A percentile compares a stretch with the other conserved stretches of the same genome.
Conservation (phyloP, 2,888 invertebrate species). For the Euzophera pinguis region DNA sequence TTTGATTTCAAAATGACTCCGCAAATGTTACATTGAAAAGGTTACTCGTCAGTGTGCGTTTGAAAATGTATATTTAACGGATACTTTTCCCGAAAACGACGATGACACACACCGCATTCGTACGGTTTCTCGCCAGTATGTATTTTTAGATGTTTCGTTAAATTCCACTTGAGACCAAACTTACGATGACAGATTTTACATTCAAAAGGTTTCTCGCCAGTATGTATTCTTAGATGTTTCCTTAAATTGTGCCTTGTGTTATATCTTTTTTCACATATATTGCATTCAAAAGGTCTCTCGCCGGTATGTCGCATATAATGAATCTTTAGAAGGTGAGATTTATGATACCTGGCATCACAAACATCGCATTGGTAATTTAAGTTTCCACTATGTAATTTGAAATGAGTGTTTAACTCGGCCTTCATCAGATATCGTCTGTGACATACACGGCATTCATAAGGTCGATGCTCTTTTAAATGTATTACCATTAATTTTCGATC, state of each 20-base stretch:
- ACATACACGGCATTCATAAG: background rate
- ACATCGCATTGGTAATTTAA: background rate
- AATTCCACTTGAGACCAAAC: background rate
- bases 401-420: background rate
- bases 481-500: background rate
- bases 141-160: background rate
- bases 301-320: background rate
- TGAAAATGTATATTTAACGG: background rate
- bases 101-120: background rate
- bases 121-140: slow-evolving; percentile 1
- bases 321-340: background rate
- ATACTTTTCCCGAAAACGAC: background rate
- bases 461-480: slow-evolving; percentile 3
- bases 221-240: background rate
- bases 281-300: slow-evolving; percentile 2
- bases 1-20: no score
- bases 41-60: slow-evolving; percentile 6
- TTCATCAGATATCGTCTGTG: background rate
- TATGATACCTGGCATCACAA: background rate
- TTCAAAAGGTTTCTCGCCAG: background rate
- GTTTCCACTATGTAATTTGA: background rate
- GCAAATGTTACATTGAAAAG: no score
- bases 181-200: background rate
- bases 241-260: background rate
- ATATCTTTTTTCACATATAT: background rate